Conservation (phyloP, 30 jellyfish, hydroid and myxozoan genomes). For the Aurelia coerulea region DNA sequence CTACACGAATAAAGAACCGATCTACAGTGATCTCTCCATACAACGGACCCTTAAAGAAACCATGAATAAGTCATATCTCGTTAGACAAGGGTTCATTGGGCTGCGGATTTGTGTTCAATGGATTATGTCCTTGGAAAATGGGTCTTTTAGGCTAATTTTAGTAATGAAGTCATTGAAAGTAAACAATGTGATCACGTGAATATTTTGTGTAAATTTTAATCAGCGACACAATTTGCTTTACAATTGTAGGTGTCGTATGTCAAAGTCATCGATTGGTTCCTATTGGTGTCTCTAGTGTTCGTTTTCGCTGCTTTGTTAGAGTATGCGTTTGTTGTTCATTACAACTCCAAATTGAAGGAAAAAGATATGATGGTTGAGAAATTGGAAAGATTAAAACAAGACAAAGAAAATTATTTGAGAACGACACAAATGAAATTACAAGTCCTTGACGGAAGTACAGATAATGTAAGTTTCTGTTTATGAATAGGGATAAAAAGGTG, state of each 20-base stretch:
- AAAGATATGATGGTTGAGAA: slow-evolving; percentile 33
- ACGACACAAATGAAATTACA: slow-evolving; percentile 21
- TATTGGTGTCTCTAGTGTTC: slow-evolving; percentile 69
- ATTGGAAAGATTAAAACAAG: slow-evolving; percentile 16
- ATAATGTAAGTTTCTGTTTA: slow-evolving; percentile 23
- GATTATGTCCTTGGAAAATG: too few relatives aligned
- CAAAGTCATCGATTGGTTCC: slow-evolving; percentile 82
- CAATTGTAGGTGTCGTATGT: slow-evolving; percentile 76
- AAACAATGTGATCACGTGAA: too few relatives aligned
- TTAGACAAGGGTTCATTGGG: too few relatives aligned
- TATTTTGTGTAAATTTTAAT: too few relatives aligned
- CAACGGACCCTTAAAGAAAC: too few relatives aligned
- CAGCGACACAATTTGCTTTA: neutral
- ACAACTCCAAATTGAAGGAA: slow-evolving; percentile 33
- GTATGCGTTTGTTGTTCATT: slow-evolving; percentile 75
- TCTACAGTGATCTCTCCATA: too few relatives aligned
- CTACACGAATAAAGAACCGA: too few relatives aligned
- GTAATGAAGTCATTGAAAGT: too few relatives aligned
- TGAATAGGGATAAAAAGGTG: neutral
- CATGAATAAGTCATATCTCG: too few relatives aligned
- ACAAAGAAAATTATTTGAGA: neutral
- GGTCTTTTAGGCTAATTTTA: too few relatives aligned
- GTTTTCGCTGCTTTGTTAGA: slow-evolving; percentile 82
- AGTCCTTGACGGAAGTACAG: slow-evolving; percentile 39
- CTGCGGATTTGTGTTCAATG: too few relatives aligned